Evolutionary conservation across 2,113 vertebrate genomes (phyloP).

Genomic region (Grallaria varia): DNA sequence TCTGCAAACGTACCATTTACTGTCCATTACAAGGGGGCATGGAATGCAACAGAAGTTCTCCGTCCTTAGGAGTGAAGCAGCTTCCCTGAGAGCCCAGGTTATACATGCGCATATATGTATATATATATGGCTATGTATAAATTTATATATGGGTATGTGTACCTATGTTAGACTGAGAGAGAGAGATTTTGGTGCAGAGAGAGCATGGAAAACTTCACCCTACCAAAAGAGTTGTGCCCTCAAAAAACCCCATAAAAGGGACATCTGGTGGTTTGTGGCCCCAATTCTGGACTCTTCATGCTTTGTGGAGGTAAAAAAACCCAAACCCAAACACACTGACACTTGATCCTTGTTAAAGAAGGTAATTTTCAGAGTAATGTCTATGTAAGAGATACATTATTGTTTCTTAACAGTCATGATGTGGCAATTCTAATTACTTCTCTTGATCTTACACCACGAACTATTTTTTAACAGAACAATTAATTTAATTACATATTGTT

Average conservation of each 20-base stretch:
- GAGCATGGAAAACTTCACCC: neutral
- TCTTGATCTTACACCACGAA: neutral
- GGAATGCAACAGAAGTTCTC: neutral
- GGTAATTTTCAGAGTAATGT: neutral
- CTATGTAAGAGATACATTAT: neutral
- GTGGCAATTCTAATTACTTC: conserved; percentile 32
- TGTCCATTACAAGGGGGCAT: neutral
- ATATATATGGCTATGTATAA: neutral
- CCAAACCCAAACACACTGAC: neutral
- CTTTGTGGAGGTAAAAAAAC: neutral
- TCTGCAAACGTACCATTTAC: neutral
- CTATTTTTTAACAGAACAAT: conserved; percentile 29
- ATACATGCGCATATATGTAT: too few species aligned
- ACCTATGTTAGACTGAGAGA: neutral
- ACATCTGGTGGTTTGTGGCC: neutral
- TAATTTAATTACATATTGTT: conserved; percentile 23
- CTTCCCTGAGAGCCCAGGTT: neutral
- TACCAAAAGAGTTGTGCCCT: neutral
- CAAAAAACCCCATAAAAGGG: neutral
- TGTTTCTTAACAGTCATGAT: neutral
- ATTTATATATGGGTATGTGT: neutral
- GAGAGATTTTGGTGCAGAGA: neutral
- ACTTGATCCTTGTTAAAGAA: neutral
- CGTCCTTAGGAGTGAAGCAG: neutral
- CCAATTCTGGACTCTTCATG: neutral